phyloP scores from a whole-genome alignment of 2,888 invertebrate genomes.

The Melieria picta region DNA sequence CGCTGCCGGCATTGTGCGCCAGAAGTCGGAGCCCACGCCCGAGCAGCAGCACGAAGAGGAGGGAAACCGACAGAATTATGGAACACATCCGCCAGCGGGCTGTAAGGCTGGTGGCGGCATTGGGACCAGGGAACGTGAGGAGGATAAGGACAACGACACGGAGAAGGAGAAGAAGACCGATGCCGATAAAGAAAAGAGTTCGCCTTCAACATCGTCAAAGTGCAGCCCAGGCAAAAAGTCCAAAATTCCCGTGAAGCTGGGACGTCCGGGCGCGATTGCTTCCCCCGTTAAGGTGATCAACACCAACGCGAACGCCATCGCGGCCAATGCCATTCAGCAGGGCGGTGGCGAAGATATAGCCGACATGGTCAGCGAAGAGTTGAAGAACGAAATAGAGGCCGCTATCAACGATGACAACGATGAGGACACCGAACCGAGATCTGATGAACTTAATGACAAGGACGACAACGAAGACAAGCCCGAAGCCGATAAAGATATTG shows the following conservation, averaged over 20 bases:
- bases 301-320: constrained; percentile 44
- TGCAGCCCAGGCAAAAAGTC: constrained; percentile 65
- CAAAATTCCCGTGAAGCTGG: constrained; percentile 63
- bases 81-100: constrained; percentile 63
- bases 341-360: constrained; percentile 66
- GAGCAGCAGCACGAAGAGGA: constrained; percentile 33
- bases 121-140: constrained; percentile 46
- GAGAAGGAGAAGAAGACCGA: constrained; percentile 46
- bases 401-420: constrained; percentile 61
- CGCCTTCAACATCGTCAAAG: constrained; percentile 49
- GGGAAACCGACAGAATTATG: constrained; percentile 51
- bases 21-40: constrained; percentile 61
- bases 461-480: constrained; percentile 51
- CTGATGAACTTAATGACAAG: constrained; percentile 39
- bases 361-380: constrained; percentile 60
- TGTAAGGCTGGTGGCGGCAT: constrained; percentile 35
- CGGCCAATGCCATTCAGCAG: constrained; percentile 58
- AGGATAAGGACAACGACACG: constrained; percentile 56
- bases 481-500: constrained; percentile 50
- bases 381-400: constrained; percentile 62
- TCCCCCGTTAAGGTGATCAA: constrained; percentile 65
- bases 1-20: constrained; percentile 53
- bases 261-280: constrained; percentile 62
- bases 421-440: constrained; percentile 39
- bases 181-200: constrained; percentile 45